phyloP scores from a whole-genome alignment of 2,797 vertebrate species.

The Pangasius larnaudii region DNA sequence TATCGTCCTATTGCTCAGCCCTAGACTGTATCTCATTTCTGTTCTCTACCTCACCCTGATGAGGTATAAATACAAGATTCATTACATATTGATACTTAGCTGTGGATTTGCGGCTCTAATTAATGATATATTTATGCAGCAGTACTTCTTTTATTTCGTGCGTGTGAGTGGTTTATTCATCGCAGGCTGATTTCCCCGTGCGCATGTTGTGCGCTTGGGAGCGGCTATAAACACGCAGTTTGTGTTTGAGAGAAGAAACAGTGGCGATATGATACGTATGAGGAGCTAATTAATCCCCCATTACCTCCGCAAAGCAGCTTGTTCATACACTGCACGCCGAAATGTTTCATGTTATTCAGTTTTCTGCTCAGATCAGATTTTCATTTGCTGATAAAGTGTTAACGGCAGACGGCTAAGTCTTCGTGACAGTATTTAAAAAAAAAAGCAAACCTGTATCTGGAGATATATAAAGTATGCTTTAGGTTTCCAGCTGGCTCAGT shows the following conservation, averaged over 20 bases:
- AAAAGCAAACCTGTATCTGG: background rate
- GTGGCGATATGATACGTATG: background rate
- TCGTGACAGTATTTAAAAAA: background rate
- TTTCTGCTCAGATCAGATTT: background rate
- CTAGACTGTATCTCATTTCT: background rate
- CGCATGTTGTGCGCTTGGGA: background rate
- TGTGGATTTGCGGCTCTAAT: background rate
- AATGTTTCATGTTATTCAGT: background rate
- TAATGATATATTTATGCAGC: background rate
- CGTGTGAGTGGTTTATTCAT: background rate
- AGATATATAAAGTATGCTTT: background rate
- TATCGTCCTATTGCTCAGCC: background rate
- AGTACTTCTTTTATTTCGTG: background rate
- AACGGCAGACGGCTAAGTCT: background rate
- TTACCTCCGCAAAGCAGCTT: background rate
- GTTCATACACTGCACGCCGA: background rate
- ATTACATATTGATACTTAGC: background rate
- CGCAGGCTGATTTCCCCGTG: background rate
- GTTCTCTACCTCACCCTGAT: background rate
- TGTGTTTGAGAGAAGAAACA: background rate
- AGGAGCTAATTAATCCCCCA: conserved; percentile 11
- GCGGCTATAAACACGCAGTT: background rate
- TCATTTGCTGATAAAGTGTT: background rate
- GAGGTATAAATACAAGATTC: background rate
- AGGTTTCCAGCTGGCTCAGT: background rate